phyloP scores from a whole-genome alignment of 2,888 invertebrate genomes.

The Spicauda simplicius region DNA sequence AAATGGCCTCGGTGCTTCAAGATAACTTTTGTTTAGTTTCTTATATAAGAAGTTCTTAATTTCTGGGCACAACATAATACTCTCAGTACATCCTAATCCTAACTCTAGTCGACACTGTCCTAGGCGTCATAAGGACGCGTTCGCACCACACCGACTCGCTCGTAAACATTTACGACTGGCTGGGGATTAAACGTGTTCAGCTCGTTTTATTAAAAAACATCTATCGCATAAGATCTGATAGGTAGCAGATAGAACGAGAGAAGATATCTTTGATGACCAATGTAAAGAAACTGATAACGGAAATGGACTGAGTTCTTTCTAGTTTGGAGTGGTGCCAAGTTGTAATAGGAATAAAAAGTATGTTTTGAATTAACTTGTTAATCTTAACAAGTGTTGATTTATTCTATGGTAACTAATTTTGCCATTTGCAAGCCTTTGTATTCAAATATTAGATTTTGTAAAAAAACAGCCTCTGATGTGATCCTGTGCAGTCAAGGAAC shows the following conservation, averaged over 20 bases:
- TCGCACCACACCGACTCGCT: conserved; percentile 70
- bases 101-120: conserved; percentile 62
- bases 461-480: too few species aligned
- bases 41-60: too few species aligned
- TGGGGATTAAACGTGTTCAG: conserved; percentile 71
- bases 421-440: too few species aligned
- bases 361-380: neutral
- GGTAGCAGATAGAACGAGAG: conserved; percentile 11
- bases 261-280: neutral
- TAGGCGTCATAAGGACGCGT: conserved; percentile 78
- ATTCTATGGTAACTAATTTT: too few species aligned
- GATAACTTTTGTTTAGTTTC: too few species aligned
- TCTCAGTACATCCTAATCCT: conserved; percentile 51
- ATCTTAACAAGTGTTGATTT: too few species aligned
- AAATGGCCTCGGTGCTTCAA: too few species aligned
- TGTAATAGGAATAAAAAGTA: neutral
- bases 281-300: conserved; percentile 1
- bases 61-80: neutral
- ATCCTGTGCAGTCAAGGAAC: too few species aligned
- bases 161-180: conserved; percentile 81
- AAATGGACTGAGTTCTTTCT: neutral
- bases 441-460: too few species aligned
- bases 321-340: conserved; percentile 1
- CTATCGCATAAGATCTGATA: conserved; percentile 48
- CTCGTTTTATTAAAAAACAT: conserved; percentile 76